These are phyloP conservation scores for Sceloporus undulatus DNA, from an alignment of 2,113 vertebrate genomes.

Conservation along the genomic window DNA sequence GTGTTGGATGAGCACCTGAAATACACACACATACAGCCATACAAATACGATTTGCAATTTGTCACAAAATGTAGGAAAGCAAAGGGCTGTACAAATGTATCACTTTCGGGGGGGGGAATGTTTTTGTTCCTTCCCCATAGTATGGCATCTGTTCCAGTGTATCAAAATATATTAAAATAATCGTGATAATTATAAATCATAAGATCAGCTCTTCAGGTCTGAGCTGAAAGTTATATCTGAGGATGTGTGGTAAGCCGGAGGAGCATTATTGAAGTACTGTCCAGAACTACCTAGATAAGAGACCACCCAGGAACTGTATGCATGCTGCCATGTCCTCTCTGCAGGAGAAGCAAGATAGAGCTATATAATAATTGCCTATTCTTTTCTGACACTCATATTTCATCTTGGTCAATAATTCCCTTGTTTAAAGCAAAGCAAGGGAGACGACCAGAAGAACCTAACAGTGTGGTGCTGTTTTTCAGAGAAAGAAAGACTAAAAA, in stretches of 20 bases:
- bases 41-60: neutral
- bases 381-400: neutral
- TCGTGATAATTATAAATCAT: neutral
- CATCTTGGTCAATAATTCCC: neutral
- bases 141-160: neutral
- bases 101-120: neutral
- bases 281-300: neutral
- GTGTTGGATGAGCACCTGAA: neutral
- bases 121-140: neutral
- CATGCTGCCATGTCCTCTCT: neutral
- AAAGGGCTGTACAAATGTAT: neutral
- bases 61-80: neutral
- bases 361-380: neutral
- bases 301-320: neutral
- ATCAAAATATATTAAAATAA: too few relatives aligned
- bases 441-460: neutral
- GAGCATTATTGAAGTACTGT: neutral
- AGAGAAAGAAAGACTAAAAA: too few relatives aligned
- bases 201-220: neutral
- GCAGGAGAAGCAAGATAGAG: neutral
- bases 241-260: neutral
- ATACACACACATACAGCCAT: too few relatives aligned
- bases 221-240: neutral
- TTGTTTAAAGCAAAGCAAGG: neutral
- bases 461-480: neutral